Evolutionary conservation across 2,888 invertebrate genomes (phyloP).

Genomic region (Cheilosia scutellata): DNA sequence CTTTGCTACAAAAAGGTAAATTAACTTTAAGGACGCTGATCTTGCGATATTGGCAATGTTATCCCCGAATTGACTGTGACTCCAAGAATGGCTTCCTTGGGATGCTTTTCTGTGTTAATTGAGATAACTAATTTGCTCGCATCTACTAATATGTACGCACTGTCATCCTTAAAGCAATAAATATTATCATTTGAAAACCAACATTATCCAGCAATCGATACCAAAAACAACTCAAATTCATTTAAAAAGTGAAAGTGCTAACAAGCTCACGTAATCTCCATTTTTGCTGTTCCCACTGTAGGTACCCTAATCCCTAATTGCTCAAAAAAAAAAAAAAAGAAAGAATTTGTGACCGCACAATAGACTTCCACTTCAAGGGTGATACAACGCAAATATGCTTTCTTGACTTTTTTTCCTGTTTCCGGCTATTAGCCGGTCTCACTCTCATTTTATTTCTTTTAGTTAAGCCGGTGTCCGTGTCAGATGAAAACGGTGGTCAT

Average conservation of each 20-base stretch:
- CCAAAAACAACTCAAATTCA: background rate
- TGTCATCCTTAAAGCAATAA: no score
- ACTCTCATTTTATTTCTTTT: constrained; percentile 8
- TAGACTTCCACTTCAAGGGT: constrained; percentile 18
- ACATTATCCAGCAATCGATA: background rate
- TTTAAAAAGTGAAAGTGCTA: background rate
- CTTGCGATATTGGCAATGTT: no score
- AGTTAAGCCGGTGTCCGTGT: constrained; percentile 34
- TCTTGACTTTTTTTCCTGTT: constrained; percentile 11
- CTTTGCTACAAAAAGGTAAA: no score
- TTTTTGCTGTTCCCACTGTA: constrained; percentile 3
- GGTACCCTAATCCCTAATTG: constrained; percentile 2
- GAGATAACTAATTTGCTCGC: no score
- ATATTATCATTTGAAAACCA: background rate
- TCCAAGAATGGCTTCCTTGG: no score
- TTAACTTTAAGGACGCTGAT: no score
- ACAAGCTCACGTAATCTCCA: background rate
- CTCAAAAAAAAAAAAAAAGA: background rate
- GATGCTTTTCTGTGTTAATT: no score
- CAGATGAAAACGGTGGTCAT: constrained; percentile 44
- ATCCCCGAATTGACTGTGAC: no score
- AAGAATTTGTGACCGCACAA: background rate
- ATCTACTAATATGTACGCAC: no score
- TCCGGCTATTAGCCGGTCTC: constrained; percentile 20
- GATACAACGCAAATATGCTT: constrained; percentile 39